A percentile compares a stretch with the other conserved stretches of the same genome.
Conservation (phyloP, 2,797 vertebrate species). For the Semotilus atromaculatus region DNA sequence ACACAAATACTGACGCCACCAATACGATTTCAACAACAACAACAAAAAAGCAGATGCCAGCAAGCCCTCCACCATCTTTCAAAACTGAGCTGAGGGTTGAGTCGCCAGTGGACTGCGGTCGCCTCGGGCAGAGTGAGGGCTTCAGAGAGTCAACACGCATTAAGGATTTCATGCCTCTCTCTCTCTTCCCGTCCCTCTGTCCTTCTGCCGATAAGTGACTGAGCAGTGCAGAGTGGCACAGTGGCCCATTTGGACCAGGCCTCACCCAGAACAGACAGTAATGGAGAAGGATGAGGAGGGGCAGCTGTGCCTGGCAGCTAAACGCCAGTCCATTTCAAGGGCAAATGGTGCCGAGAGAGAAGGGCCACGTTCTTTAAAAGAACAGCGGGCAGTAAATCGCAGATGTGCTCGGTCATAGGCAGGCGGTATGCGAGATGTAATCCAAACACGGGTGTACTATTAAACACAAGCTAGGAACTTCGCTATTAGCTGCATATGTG, state of each 20-base stretch:
- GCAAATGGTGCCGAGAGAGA: slow-evolving; percentile 31
- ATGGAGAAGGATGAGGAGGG: slow-evolving; percentile 52
- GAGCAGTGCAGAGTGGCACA: slow-evolving; percentile 14
- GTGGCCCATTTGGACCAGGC: slow-evolving; percentile 29
- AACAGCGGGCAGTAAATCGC: slow-evolving; percentile 16
- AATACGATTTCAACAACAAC: slow-evolving; percentile 7
- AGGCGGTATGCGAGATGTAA: background rate
- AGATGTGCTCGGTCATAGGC: background rate
- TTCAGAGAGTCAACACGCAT: slow-evolving; percentile 64
- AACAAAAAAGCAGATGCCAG: slow-evolving; percentile 1
- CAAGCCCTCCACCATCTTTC: background rate
- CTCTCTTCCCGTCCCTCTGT: background rate
- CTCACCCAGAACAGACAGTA: slow-evolving; percentile 40
- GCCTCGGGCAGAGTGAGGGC: slow-evolving; percentile 45
- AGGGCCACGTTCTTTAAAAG: slow-evolving; percentile 9
- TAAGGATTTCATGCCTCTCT: slow-evolving; percentile 54
- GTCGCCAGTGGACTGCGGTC: slow-evolving; percentile 19
- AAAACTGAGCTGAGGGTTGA: background rate
- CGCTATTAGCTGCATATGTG: background rate
- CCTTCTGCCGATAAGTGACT: slow-evolving; percentile 29
- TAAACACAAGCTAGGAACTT: slow-evolving; percentile 27
- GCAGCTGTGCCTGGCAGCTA: slow-evolving; percentile 30
- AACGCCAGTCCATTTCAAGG: slow-evolving; percentile 49
- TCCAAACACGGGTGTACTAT: slow-evolving; percentile 15
- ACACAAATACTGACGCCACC: background rate